These are phyloP conservation scores for Drepana arcuata DNA, from an alignment of 1,140 invertebrate species.

Conservation along the genomic window DNA sequence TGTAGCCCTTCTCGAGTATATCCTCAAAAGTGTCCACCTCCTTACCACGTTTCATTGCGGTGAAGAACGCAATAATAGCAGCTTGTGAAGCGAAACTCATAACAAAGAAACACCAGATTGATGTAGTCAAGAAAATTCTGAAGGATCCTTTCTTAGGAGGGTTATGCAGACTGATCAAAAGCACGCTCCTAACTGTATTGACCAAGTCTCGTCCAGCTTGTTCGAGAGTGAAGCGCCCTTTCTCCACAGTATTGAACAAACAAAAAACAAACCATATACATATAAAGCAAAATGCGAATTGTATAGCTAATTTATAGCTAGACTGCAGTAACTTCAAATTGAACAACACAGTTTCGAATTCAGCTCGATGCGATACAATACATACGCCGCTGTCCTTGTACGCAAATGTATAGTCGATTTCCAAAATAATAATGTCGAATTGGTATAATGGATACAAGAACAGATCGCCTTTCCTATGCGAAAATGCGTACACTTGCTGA, in stretches of 20 bases:
- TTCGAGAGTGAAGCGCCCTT: constrained; percentile 30
- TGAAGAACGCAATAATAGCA: constrained; percentile 58
- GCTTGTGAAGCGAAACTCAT: constrained; percentile 58
- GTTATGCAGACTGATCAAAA: constrained; percentile 40
- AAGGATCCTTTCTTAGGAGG: constrained; percentile 35
- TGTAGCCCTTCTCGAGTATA: constrained; percentile 46
- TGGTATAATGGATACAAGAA: constrained; percentile 48
- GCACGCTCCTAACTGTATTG: constrained; percentile 37
- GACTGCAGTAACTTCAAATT: constrained; percentile 32
- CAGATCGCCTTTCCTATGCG: constrained; percentile 43
- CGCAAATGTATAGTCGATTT: constrained; percentile 42
- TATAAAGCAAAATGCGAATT: constrained; percentile 38
- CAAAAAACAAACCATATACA: constrained; percentile 47
- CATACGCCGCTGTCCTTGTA: constrained; percentile 54
- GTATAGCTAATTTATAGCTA: constrained; percentile 21
- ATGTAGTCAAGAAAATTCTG: constrained; percentile 37
- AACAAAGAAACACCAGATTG: constrained; percentile 54
- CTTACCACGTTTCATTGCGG: constrained; percentile 45
- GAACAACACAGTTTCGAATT: constrained; percentile 45
- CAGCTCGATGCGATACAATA: constrained; percentile 41
- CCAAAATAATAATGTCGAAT: constrained; percentile 44
- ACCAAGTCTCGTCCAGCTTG: constrained; percentile 50
- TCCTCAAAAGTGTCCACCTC: constrained; percentile 62
- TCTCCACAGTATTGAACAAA: constrained; percentile 34
- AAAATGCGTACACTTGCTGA: constrained; percentile 39